Evolutionary conservation across 2,888 invertebrate genomes (phyloP), one percentile per base, ranked within the genome.

Genomic region (Sinotaia quadrata): DNA sequence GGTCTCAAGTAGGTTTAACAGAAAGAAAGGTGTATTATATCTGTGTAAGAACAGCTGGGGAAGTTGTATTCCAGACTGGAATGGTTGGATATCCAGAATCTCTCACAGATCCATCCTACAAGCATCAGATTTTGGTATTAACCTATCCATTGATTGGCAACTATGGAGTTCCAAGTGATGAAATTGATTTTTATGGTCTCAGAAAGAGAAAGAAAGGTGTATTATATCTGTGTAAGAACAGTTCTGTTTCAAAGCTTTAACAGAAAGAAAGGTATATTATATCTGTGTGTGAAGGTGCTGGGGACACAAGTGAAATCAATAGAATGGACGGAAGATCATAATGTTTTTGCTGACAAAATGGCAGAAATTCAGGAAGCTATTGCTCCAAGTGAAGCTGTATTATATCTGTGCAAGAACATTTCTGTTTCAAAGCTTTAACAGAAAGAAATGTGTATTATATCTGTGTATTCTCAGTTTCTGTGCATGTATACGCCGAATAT

Each of bases 31-130:
- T n/a, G n/a, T n/a, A n/a, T n/a, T n/a, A n/a, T n/a, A n/a, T n/a
- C n/a, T n/a, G n/a, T n/a, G n/a, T n/a, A n/a, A n/a, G n/a, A n/a
- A n/a, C n/a, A n/a, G n/a, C n/a, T n/a, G n/a, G n/a, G n/a, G 63
- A 70, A 75, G 10, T 68, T 95, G 96, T 96, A 34, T 97, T 98
- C 87, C 97, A 97, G 91, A 98, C 97, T 77, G 99, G 99, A 65
- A 98, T 99, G 98, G 98, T 99, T n/a, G 99, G 99, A 8, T 99
- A 99, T 89, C 94, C 96, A 0, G 99, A 99, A 90, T 97, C 99
- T 0, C 90, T 99, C 85, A 98, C 98, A 4, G 99, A 99, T 89
- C 99, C 99, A 4, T 98, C 98, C 0, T 99, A 99, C 88, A 94
- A 94, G 78, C 92, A 93, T 0, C 99, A 99, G 90, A 92, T 99